phyloP scores from a whole-genome alignment of 35 echinoderm and acorn worm species.

The Antedon bifida region DNA sequence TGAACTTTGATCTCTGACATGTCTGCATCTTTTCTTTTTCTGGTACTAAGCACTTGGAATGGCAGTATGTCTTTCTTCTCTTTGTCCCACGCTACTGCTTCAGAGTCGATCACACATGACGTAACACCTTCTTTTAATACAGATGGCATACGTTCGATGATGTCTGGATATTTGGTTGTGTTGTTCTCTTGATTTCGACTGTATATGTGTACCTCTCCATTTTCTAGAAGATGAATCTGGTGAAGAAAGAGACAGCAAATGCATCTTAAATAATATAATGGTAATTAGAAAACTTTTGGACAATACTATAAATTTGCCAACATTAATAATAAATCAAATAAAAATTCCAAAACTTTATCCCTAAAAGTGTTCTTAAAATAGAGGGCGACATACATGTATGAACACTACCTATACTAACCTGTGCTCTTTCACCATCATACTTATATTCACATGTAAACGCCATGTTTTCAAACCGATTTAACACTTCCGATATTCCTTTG shows the following conservation, averaged over 20 bases:
- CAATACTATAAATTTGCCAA: too few species aligned
- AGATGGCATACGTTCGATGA: slow-evolving; percentile 57
- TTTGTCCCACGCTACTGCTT: slow-evolving; percentile 82
- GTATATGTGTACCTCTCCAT: slow-evolving; percentile 77
- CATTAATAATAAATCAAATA: too few species aligned
- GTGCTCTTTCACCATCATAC: slow-evolving; percentile 92
- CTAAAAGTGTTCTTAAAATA: too few species aligned
- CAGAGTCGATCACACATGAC: slow-evolving; percentile 71
- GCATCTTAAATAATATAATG: not conserved
- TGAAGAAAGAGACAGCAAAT: not conserved
- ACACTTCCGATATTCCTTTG: slow-evolving; percentile 82
- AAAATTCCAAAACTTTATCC: too few species aligned
- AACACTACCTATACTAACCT: too few species aligned
- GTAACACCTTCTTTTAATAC: slow-evolving; percentile 25
- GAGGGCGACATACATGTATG: too few species aligned
- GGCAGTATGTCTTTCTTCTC: slow-evolving; percentile 92
- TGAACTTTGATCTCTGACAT: slow-evolving; percentile 85
- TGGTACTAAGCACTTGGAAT: slow-evolving; percentile 92
- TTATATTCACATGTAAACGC: slow-evolving; percentile 93
- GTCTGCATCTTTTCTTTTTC: slow-evolving; percentile 89
- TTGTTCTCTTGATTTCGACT: slow-evolving; percentile 93
- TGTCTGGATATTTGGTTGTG: slow-evolving; percentile 91
- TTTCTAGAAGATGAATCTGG: slow-evolving; percentile 86
- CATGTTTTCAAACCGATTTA: slow-evolving; percentile 73
- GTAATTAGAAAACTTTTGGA: too few species aligned